Percentiles rank a stretch among this genome's conserved stretches.
Evolutionary conservation across 2,113 vertebrate species (phyloP).

Genomic region (Oreochromis tanganicae): DNA sequence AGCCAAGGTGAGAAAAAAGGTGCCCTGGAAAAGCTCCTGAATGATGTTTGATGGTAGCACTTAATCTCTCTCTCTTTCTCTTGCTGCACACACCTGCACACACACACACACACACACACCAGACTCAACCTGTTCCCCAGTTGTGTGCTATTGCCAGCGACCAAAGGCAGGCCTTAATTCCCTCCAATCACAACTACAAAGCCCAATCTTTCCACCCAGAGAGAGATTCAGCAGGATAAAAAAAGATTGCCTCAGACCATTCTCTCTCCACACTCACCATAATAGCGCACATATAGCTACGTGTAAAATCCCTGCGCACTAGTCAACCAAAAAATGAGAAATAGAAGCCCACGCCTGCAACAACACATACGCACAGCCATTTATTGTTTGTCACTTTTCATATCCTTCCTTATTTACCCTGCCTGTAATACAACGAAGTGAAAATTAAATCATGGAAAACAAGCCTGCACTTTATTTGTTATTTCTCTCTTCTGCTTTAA

Average conservation of each 20-base stretch:
- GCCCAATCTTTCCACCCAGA: conserved; percentile 48
- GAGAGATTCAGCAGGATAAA: conserved; percentile 59
- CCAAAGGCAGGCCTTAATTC: conserved; percentile 58
- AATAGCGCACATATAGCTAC: neutral
- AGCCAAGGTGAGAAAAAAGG: neutral
- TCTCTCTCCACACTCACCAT: conserved; percentile 13
- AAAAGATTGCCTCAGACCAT: conserved; percentile 47
- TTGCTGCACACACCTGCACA: neutral
- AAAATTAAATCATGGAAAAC: conserved; percentile 39
- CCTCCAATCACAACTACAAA: conserved; percentile 64
- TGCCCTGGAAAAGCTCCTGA: neutral
- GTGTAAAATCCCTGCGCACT: neutral
- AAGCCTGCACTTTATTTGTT: conserved; percentile 26
- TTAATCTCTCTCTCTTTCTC: conserved; percentile 15
- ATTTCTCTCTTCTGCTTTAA: conserved; percentile 15
- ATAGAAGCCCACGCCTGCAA: neutral
- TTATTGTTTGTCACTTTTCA: conserved; percentile 47
- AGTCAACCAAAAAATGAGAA: neutral
- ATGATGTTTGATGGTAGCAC: conserved; percentile 6
- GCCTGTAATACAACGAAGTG: neutral
- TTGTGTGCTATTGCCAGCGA: conserved; percentile 39
- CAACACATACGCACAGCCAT: neutral
- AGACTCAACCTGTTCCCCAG: conserved; percentile 42
- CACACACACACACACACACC: neutral
- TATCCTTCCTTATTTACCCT: conserved; percentile 33